Percentiles rank a stretch among this genome's conserved stretches.
These are phyloP conservation scores for Galleria mellonella DNA, from an alignment of 1,140 invertebrate species.

Conservation along the genomic window DNA sequence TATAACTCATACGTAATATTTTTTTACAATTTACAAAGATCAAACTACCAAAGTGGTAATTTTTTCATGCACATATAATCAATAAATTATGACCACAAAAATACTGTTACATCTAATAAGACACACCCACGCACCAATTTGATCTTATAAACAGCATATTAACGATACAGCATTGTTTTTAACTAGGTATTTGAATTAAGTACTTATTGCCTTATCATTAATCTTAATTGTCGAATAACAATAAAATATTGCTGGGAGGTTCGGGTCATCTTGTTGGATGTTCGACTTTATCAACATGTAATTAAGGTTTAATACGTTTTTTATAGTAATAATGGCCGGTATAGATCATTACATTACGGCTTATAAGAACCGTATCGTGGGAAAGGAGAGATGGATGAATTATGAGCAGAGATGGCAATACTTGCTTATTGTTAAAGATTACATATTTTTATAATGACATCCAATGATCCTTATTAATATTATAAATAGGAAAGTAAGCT, in stretches of 20 bases:
- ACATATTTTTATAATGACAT: too few species aligned
- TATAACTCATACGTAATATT: too few species aligned
- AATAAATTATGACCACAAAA: constrained; percentile 18
- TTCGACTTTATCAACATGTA: constrained; percentile 22
- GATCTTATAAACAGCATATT: constrained; percentile 46
- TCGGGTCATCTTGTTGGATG: constrained; percentile 17
- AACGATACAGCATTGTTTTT: constrained; percentile 44
- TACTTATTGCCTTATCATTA: constrained; percentile 68
- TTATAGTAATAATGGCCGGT: constrained; percentile 35
- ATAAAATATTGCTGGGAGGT: constrained; percentile 60
- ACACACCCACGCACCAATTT: constrained; percentile 42
- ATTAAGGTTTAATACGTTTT: constrained; percentile 35
- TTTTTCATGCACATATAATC: neutral
- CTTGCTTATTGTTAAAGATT: too few species aligned
- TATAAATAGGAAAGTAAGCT: too few species aligned
- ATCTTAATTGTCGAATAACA: constrained; percentile 69
- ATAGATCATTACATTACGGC: constrained; percentile 49
- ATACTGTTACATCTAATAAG: constrained; percentile 12
- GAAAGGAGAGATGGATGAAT: constrained; percentile 50
- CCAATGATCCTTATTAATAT: too few species aligned
- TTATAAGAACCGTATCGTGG: constrained; percentile 68
- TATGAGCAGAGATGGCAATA: constrained; percentile 19
- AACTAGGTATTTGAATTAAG: constrained; percentile 66
- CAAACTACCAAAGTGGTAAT: too few species aligned
- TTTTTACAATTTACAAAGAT: too few species aligned